Evolutionary conservation across 1,140 invertebrate species (phyloP), one percentile per base, ranked within the genome.

Genomic region (Leptopilina clavipes): DNA sequence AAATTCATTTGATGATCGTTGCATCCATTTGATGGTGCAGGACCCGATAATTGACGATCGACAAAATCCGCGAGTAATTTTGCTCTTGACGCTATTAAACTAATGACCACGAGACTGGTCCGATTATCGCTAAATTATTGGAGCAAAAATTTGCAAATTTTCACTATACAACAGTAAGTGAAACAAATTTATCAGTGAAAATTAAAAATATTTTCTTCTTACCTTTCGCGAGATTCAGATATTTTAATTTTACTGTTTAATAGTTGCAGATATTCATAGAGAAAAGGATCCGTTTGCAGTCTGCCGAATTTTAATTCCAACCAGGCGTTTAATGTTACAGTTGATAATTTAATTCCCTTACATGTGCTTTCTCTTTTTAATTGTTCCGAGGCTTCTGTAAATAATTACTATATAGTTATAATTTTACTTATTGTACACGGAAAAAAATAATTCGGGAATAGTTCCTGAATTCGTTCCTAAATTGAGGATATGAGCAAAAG

Each of bases 21-120:
- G 73, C 91, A 92, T 22, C 86, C 84, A 10, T 81, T 76, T 7
- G 88, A 82, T 5, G 89, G 86, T 12, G 87, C 87, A 0, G 88
- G 76, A 0, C 91, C 91, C 7, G 91, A 88, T 90, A 93, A 90
- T 83, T 92, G 90, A 25, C 90, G 87, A 1, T 85, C 88, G 10
- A 93, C 92, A 76, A 92, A 93, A 75, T 90, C 86, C 0, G 85
- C 92, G 22, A 93, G 76, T 5, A 91, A 79, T 43, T 76, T 83
- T 3, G 86, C 83, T 22, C 87, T 82, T 7, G 78, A 74, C 0
- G 70, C 87, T 85, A 90, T 85, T 79, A 86, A 82, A 3, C 71
- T 80, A 0, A 86, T 72, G 22, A 87, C 75, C 7, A 85, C 59
- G 10, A 86, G 31, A 17, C 74, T 77, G n/a, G 12, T 5, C 14